Evolutionary conservation across 2,113 vertebrate species (phyloP).

Genomic region (Melierax canorus): DNA sequence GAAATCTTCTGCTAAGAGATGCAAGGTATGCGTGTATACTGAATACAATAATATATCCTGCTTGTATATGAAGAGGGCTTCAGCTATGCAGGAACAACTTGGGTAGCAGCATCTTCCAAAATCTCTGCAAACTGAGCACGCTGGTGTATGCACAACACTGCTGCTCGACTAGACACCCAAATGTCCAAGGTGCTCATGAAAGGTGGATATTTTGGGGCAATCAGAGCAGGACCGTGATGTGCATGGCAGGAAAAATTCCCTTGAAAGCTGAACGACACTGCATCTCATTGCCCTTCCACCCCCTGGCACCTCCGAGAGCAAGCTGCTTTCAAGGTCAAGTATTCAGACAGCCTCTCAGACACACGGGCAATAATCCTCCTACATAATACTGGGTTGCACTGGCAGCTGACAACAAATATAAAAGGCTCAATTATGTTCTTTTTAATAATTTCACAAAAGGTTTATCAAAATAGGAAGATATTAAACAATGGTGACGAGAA

Average conservation of each 20-base stretch:
- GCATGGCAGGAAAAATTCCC: not conserved
- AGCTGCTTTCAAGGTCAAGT: not conserved
- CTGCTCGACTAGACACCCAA: accelerated
- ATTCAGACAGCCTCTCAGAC: not conserved
- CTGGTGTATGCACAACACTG: not conserved
- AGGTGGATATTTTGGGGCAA: not conserved
- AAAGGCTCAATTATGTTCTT: not conserved
- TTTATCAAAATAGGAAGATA: not conserved
- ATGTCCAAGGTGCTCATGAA: not conserved
- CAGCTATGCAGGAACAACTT: not conserved
- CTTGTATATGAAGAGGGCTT: not conserved
- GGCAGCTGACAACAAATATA: not conserved
- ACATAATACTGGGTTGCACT: not conserved
- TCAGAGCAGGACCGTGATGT: not conserved
- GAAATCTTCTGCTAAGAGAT: not conserved
- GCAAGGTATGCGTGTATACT: not conserved
- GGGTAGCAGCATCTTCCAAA: not conserved
- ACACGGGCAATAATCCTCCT: not conserved
- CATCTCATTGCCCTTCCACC: not conserved
- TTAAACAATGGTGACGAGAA: not conserved
- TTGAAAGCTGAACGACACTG: not conserved
- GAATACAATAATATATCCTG: not conserved
- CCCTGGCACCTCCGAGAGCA: not conserved
- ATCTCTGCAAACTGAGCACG: not conserved
- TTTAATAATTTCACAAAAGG: not conserved